Conservation (phyloP, 2,113 vertebrate genomes). For the Smithornis capensis region DNA sequence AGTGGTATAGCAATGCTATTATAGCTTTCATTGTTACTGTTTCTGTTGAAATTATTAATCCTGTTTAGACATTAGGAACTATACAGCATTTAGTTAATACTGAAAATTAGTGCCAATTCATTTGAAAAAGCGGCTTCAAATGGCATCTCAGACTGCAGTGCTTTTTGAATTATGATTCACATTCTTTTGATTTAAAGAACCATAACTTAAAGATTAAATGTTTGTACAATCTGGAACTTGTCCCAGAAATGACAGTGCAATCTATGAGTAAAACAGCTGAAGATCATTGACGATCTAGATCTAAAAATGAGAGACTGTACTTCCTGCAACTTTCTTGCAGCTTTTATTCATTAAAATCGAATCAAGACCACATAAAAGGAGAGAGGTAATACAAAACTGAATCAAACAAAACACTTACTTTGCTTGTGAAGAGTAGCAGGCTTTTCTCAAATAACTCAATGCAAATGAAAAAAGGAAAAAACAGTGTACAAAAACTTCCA, state of each 20-base stretch:
- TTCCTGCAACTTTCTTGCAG: background rate
- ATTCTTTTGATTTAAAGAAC: conserved; percentile 1
- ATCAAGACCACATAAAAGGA: conserved; percentile 3
- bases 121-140: conserved; percentile 19
- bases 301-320: background rate
- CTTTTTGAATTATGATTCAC: conserved; percentile 13
- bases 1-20: background rate
- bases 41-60: conserved; percentile 28
- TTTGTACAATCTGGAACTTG: conserved; percentile 12
- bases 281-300: background rate
- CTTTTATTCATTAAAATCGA: background rate
- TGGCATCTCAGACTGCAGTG: background rate
- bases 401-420: conserved; percentile 14
- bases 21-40: background rate
- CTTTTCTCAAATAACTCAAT: background rate
- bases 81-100: background rate
- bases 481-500: background rate
- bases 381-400: background rate
- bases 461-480: background rate
- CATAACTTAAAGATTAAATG: background rate
- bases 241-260: background rate
- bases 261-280: background rate
- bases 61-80: background rate
- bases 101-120: conserved; percentile 21
- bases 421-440: background rate